Evolutionary conservation across 1,140 invertebrate species (phyloP).

Genomic region (Meteorus sp.): DNA sequence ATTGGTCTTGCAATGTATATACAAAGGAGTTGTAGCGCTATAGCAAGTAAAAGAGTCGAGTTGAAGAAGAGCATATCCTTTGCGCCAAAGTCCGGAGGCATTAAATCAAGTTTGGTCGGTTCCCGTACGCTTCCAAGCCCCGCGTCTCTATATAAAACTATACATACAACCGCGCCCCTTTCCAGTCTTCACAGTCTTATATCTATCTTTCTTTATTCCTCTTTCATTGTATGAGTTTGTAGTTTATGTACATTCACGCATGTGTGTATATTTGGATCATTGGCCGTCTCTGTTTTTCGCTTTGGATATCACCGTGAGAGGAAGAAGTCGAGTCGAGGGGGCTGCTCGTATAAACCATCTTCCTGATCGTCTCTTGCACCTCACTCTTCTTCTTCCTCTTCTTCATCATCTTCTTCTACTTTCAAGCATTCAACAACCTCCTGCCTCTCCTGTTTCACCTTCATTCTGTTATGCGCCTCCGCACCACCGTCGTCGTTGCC

Average conservation of each 20-base stretch:
- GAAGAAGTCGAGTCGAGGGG: constrained; percentile 9
- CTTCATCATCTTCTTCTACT: neutral
- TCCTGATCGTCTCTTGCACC: constrained; percentile 1
- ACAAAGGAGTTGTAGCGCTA: neutral
- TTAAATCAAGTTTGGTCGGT: constrained; percentile 44
- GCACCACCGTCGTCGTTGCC: no score
- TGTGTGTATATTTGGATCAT: constrained; percentile 12
- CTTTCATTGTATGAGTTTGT: neutral
- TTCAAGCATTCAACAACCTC: neutral
- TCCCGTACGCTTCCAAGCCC: constrained; percentile 25
- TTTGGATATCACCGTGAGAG: constrained; percentile 8
- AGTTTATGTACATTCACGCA: neutral
- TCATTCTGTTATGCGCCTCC: constrained; percentile 1
- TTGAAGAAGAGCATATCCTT: no score
- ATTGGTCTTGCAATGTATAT: constrained; percentile 14
- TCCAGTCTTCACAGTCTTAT: neutral
- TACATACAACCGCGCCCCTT: constrained; percentile 18
- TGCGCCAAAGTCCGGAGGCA: constrained; percentile 33
- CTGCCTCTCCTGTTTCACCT: constrained; percentile 1
- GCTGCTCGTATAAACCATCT: neutral
- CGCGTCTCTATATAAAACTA: constrained; percentile 22
- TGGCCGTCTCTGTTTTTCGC: constrained; percentile 2
- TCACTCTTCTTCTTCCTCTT: neutral
- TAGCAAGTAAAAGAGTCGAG: neutral
- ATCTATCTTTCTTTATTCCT: neutral